Evolutionary conservation across 2,113 vertebrate species (phyloP).

Genomic region (Odobenus rosmarus): DNA sequence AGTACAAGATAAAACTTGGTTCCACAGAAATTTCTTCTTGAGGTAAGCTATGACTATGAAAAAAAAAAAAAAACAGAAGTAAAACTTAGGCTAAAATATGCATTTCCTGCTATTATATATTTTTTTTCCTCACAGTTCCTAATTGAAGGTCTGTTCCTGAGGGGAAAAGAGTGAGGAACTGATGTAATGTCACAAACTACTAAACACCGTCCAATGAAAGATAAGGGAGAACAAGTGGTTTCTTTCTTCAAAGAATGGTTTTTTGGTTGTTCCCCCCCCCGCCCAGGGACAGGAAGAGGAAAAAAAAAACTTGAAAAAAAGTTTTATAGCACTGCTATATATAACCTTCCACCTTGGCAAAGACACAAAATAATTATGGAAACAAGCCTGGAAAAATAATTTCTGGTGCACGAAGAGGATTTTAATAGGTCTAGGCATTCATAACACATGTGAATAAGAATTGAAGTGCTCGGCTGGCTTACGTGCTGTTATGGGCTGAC

Average conservation of each 20-base stretch:
- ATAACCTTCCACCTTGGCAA: slow-evolving; percentile 65
- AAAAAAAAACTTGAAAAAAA: slow-evolving; percentile 58
- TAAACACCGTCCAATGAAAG: slow-evolving; percentile 81
- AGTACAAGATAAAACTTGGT: slow-evolving; percentile 55
- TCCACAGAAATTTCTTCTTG: slow-evolving; percentile 68
- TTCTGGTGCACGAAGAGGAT: not conserved
- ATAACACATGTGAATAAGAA: not conserved
- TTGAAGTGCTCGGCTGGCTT: not conserved
- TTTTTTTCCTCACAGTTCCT: slow-evolving; percentile 78
- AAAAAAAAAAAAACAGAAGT: not conserved
- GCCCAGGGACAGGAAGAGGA: slow-evolving; percentile 78
- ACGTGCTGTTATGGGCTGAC: not conserved
- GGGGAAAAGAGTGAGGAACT: slow-evolving; percentile 83
- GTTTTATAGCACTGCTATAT: slow-evolving; percentile 62
- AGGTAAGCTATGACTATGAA: slow-evolving; percentile 57
- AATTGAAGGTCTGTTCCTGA: slow-evolving; percentile 81
- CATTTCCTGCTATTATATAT: slow-evolving; percentile 78
- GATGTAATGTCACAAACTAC: slow-evolving; percentile 84
- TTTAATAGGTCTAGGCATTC: not conserved
- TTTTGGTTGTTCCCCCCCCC: not conserved
- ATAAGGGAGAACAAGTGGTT: slow-evolving; percentile 83
- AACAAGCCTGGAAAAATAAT: slow-evolving; percentile 67
- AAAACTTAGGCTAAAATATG: slow-evolving; percentile 66
- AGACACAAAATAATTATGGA: slow-evolving; percentile 49
- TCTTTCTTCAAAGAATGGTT: slow-evolving; percentile 81